A percentile compares a stretch with the other conserved stretches of the same genome.
phyloP scores from a whole-genome alignment of 2,888 invertebrate genomes.

The Sesia apiformis region DNA sequence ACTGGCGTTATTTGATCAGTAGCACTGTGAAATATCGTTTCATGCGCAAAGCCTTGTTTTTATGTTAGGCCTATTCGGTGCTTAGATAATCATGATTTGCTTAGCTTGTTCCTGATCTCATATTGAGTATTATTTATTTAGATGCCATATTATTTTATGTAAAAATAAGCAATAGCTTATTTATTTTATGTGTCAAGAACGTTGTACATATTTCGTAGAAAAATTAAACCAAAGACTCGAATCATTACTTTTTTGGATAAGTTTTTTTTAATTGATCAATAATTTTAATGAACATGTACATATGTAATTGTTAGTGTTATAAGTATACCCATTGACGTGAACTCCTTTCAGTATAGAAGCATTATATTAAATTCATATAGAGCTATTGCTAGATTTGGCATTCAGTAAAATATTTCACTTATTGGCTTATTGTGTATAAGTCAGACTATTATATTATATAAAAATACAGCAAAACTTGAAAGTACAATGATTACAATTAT shows the following conservation, averaged over 20 bases:
- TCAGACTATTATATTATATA: too few species aligned
- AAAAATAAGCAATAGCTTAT: conserved; percentile 50
- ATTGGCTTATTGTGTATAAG: too few species aligned
- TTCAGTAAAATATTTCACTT: too few species aligned
- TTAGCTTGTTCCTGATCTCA: conserved; percentile 68
- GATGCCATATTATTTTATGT: conserved; percentile 63
- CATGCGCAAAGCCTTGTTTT: conserved; percentile 4
- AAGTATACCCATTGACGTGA: too few species aligned
- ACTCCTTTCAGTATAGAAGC: too few species aligned
- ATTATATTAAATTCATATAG: too few species aligned
- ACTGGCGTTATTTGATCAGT: too few species aligned
- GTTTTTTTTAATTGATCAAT: conserved; percentile 15
- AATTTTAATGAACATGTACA: too few species aligned
- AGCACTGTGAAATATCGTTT: too few species aligned
- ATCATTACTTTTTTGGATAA: conserved; percentile 47
- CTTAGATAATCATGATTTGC: conserved; percentile 41
- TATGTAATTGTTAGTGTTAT: too few species aligned
- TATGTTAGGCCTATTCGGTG: conserved; percentile 42
- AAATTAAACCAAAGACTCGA: conserved; percentile 62
- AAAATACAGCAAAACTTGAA: neutral
- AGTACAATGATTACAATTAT: neutral
- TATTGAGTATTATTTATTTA: conserved; percentile 72
- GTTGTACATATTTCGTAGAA: conserved; percentile 31
- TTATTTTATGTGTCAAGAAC: conserved; percentile 3
- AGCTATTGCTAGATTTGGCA: too few species aligned